Conservation (phyloP, 2,888 invertebrate genomes). For the Platynereis dumerilii region DNA sequence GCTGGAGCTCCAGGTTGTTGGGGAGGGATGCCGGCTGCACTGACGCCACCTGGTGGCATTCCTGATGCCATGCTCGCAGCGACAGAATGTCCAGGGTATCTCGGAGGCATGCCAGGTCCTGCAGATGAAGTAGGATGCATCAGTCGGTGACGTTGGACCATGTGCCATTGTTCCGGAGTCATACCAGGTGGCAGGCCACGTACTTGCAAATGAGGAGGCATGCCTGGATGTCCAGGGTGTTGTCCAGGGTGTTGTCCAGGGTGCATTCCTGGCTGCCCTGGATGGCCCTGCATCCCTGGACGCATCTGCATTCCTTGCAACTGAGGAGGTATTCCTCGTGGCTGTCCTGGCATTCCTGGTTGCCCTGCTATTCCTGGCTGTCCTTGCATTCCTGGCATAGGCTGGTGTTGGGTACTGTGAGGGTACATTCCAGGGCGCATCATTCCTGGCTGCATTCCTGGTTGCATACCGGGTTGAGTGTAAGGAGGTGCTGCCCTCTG, state of each 20-base stretch:
- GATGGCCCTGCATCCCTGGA: constrained; percentile 4
- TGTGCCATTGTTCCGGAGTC: background rate
- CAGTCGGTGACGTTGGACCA: constrained; percentile 24
- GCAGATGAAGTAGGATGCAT: constrained; percentile 10
- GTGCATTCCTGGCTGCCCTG: background rate
- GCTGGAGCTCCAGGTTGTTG: background rate
- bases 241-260: no score
- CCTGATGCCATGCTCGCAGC: background rate
- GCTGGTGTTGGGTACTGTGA: background rate
- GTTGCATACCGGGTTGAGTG: background rate
- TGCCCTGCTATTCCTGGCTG: background rate
- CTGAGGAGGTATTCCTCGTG: background rate
- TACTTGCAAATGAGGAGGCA: constrained; percentile 3
- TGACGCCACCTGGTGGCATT: background rate
- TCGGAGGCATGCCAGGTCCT: constrained; percentile 9
- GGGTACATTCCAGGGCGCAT: background rate
- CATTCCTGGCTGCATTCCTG: constrained; percentile 7
- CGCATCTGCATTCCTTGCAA: constrained; percentile 6
- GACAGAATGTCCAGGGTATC: constrained; percentile 12
- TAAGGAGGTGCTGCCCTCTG: background rate
- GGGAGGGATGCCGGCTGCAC: constrained; percentile 13
- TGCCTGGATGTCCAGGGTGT: background rate
- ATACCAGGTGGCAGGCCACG: background rate
- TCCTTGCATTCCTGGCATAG: background rate
- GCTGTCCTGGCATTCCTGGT: background rate